Percentiles rank a stretch among this genome's conserved stretches.
phyloP scores from a whole-genome alignment of 2,113 vertebrate species.

The Lipophrys pholis region DNA sequence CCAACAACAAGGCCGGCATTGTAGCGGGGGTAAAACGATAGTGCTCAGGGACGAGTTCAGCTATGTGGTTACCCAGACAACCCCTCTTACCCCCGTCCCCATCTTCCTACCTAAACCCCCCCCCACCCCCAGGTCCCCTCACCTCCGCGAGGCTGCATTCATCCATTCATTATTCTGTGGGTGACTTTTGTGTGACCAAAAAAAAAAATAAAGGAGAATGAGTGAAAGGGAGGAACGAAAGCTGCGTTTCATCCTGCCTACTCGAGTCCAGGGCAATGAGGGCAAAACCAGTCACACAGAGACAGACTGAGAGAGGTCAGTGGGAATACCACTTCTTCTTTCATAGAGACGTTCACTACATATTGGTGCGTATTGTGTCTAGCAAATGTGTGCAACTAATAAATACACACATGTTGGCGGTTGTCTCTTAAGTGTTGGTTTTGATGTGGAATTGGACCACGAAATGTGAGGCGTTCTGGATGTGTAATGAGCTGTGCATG shows the following conservation, averaged over 20 bases:
- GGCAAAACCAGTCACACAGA: constrained; percentile 48
- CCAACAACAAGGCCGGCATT: constrained; percentile 79
- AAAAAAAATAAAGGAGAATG: constrained; percentile 10
- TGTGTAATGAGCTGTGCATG: too few relatives aligned
- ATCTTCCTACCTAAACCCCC: constrained; percentile 32
- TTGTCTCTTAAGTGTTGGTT: too few relatives aligned
- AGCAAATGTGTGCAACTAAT: too few relatives aligned
- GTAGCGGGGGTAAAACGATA: constrained; percentile 79
- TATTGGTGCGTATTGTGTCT: neutral
- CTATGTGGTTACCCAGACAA: constrained; percentile 79
- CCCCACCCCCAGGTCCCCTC: constrained; percentile 40
- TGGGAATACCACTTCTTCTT: constrained; percentile 24
- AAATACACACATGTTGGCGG: too few relatives aligned
- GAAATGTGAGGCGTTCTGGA: too few relatives aligned
- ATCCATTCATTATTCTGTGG: constrained; percentile 54
- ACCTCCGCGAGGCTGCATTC: constrained; percentile 61
- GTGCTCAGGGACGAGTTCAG: constrained; percentile 72
- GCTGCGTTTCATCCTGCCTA: constrained; percentile 39
- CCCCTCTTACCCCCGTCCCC: constrained; percentile 38
- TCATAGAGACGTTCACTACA: constrained; percentile 19
- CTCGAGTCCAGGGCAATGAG: constrained; percentile 30
- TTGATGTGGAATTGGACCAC: too few relatives aligned
- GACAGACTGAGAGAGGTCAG: neutral
- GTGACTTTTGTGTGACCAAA: constrained; percentile 30
- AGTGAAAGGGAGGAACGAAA: constrained; percentile 36